Evolutionary conservation across 2,113 vertebrate genomes (phyloP).

Genomic region (Dipodomys merriami): DNA sequence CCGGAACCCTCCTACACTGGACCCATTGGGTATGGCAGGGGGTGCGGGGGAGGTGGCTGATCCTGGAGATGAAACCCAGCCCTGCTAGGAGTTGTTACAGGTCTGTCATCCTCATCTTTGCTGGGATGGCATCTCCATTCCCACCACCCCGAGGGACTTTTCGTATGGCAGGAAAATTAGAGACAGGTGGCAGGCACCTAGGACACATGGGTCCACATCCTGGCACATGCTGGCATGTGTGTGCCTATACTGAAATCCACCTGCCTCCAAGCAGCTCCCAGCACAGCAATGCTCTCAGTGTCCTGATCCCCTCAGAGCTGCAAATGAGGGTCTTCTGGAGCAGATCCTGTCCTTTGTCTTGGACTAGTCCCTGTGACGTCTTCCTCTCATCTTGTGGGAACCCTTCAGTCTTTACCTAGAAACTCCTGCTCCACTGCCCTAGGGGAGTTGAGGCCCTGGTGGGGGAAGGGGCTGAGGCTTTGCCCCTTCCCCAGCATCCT

Average conservation of each 20-base stretch:
- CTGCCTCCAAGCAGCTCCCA: no score
- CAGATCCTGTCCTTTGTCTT: background rate
- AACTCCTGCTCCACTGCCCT: slow-evolving; percentile 27
- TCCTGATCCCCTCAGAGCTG: background rate
- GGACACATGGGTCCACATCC: background rate
- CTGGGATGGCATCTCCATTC: background rate
- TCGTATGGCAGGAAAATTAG: background rate
- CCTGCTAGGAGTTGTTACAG: background rate
- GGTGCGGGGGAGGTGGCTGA: background rate
- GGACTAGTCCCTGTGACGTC: background rate
- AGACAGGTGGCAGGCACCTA: background rate
- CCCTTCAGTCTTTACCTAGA: background rate
- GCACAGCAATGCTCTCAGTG: background rate
- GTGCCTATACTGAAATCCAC: accelerated
- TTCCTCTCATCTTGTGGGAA: background rate
- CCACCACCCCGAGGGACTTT: background rate
- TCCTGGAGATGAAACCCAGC: background rate
- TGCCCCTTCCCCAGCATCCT: slow-evolving; percentile 64
- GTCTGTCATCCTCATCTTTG: background rate
- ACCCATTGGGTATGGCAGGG: slow-evolving; percentile 38
- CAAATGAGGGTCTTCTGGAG: background rate
- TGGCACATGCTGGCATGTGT: background rate
- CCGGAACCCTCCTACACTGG: slow-evolving; percentile 48
- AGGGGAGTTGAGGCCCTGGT: slow-evolving; percentile 50
- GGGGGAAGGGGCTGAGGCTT: slow-evolving; percentile 73